phyloP scores from a whole-genome alignment of 2,113 vertebrate species.

The Etheostoma cragini region DNA sequence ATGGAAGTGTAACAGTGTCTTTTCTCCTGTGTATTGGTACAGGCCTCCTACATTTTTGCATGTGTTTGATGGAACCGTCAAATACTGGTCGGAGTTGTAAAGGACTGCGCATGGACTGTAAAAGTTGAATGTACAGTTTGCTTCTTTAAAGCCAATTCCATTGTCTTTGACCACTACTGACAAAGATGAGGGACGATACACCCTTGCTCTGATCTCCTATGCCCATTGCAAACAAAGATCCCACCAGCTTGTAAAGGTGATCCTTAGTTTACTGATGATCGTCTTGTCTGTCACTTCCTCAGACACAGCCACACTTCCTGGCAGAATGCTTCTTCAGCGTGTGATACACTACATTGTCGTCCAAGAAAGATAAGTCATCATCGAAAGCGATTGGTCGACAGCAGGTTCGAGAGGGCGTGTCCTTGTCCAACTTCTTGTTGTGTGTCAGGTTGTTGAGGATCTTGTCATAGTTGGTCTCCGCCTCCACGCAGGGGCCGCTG shows the following conservation, averaged over 20 bases:
- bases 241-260: slow-evolving; percentile 34
- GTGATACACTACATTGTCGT: slow-evolving; percentile 95
- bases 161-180: slow-evolving; percentile 20
- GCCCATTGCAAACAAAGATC: slow-evolving; percentile 26
- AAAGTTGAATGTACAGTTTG: slow-evolving; percentile 21
- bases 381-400: slow-evolving; percentile 95
- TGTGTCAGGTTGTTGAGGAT: slow-evolving; percentile 97
- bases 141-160: neutral
- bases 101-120: slow-evolving; percentile 16
- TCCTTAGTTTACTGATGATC: slow-evolving; percentile 24
- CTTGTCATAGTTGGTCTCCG: slow-evolving; percentile 96
- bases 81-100: slow-evolving; percentile 9
- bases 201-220: slow-evolving; percentile 27
- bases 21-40: slow-evolving; percentile 29
- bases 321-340: slow-evolving; percentile 98
- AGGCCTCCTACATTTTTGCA: slow-evolving; percentile 27
- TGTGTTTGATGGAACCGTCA: slow-evolving; percentile 7
- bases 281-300: slow-evolving; percentile 62
- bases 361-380: slow-evolving; percentile 96
- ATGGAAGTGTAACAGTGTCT: slow-evolving; percentile 55
- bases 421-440: slow-evolving; percentile 93
- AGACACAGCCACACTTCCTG: slow-evolving; percentile 94
- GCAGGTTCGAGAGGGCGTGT: slow-evolving; percentile 91
- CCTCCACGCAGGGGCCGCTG: slow-evolving; percentile 93
- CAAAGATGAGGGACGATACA: neutral